Evolutionary conservation across 2,888 invertebrate species (phyloP), one percentile per base, ranked within the genome.

Genomic region (Listrodromus nycthemerus): DNA sequence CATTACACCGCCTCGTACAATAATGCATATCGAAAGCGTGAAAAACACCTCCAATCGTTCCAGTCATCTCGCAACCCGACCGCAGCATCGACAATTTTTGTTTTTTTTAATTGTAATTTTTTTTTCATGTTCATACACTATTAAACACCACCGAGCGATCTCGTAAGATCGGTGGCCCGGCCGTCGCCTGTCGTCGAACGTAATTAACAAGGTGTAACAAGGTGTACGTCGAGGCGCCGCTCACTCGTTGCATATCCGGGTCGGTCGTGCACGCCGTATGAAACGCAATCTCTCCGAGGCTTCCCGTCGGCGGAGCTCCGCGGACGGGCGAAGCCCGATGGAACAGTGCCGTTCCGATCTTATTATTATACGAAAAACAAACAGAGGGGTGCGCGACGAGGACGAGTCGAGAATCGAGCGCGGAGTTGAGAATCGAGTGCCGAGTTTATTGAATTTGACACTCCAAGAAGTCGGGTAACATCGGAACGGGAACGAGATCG

Each of bases 361-460:
- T 86, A 55, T 85, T 80, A 80, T 76, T 69, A 75, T 76, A 81
- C 70, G 81, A 37, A 80, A 82, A 83, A 86, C 77, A 76, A 66
- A 55, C 71, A 67, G 74, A 70, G 75, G 55, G 45, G 74, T 52
- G 50, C 33, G 65, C 7, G 24, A 5, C 0, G 7, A 1, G 7
- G 4, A 10, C 55, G 73, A 74, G 41, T 24, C 37, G 55, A 69
- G 45, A n/a, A n/a, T n/a, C n/a, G 61, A 37, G 27, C 52, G 45
- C 16, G 27, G 78, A 78, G 76, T 52, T 37, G 37, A 37, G 37
- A 37, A 37, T 73, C 70, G 82, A 80, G 80, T 82, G 75, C 71
- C 48, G 82, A 74, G 87, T 88, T 93, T 92, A 93, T 93, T 91
- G 91, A 92, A 93, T 93, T 93, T 93, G 93, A 93, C 93, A 93